Evolutionary conservation across 2,888 invertebrate species (phyloP).

Genomic region (Griposia aprilina): DNA sequence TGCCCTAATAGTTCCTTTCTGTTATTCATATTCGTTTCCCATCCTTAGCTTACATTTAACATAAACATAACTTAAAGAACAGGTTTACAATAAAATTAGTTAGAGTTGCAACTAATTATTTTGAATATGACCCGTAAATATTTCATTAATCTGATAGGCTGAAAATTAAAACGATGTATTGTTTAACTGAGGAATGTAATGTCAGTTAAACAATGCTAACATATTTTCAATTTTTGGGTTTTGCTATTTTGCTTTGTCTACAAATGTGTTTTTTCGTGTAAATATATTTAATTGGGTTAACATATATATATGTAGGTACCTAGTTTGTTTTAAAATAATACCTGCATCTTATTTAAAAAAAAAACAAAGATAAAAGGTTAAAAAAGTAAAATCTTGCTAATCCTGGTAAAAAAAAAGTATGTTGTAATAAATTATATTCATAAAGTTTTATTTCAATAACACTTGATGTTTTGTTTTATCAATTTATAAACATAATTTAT

Average conservation of each 20-base stretch:
- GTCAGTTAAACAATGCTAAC: not conserved
- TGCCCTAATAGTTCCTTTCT: too few relatives aligned
- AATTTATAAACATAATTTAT: not conserved
- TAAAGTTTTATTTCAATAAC: not conserved
- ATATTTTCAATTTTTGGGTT: not conserved
- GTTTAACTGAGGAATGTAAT: not conserved
- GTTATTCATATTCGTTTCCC: too few relatives aligned
- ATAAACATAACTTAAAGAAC: too few relatives aligned
- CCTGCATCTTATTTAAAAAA: not conserved
- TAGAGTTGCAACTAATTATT: too few relatives aligned
- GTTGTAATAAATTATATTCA: not conserved
- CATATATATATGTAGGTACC: not conserved
- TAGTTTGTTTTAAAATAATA: not conserved
- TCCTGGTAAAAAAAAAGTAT: too few relatives aligned
- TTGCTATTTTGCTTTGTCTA: not conserved
- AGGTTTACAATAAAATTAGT: too few relatives aligned
- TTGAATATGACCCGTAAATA: not conserved
- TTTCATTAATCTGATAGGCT: not conserved
- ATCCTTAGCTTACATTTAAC: too few relatives aligned
- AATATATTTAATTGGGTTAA: not conserved
- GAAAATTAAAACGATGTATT: not conserved
- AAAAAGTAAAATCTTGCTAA: not conserved
- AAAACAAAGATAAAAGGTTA: not conserved
- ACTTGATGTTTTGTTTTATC: not conserved
- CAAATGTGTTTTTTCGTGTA: not conserved